Conservation (phyloP, 2,113 vertebrate species). For the Microcebus tavaratra region DNA sequence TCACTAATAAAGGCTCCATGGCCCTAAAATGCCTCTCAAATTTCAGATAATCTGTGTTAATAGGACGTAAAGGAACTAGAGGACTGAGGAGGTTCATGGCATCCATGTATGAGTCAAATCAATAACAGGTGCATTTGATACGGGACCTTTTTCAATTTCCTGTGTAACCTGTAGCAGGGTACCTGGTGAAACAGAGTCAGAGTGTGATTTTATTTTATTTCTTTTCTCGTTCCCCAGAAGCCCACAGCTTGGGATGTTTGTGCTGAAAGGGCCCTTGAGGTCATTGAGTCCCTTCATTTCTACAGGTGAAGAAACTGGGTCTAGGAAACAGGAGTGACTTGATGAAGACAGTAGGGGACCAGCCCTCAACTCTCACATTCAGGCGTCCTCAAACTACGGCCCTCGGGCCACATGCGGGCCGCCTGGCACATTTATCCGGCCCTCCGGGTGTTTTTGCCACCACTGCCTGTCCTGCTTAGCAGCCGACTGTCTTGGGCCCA, state of each 20-base stretch:
- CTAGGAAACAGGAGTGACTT: neutral
- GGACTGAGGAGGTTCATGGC: neutral
- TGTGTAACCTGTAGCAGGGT: neutral
- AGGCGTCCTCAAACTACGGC: no score
- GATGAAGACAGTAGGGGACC: neutral
- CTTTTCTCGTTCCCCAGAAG: neutral
- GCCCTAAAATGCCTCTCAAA: neutral
- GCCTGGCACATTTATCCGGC: no score
- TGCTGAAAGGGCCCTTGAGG: neutral
- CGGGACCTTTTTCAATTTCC: neutral
- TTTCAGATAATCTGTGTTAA: slow-evolving; percentile 2
- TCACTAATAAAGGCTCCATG: neutral
- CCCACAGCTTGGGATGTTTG: neutral
- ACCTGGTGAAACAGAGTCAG: neutral
- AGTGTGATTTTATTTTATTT: neutral
- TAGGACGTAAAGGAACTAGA: neutral
- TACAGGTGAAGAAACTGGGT: neutral
- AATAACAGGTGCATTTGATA: neutral
- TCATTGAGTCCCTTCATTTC: neutral
- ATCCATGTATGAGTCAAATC: neutral
- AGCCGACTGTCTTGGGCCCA: no score
- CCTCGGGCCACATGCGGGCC: no score
- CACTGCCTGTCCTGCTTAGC: no score
- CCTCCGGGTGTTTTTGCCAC: no score
- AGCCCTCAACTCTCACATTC: neutral